Evolutionary conservation across 2,888 invertebrate species (phyloP), one percentile per base, ranked within the genome.

Genomic region (Priocnemis perturbator): DNA sequence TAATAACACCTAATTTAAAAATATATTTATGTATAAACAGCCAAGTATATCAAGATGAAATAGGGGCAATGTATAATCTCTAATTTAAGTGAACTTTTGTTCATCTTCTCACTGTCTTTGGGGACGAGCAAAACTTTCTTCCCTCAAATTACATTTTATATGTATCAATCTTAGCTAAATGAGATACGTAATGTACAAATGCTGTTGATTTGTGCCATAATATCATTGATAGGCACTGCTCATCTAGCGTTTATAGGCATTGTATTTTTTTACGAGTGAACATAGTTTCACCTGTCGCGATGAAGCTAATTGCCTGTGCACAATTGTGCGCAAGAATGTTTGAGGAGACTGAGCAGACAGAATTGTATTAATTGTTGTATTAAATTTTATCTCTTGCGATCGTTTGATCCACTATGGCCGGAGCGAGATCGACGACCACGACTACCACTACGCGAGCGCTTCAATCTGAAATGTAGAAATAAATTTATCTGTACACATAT

Each of bases 331-430:
- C 50, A n/a, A n/a, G 50, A 50, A 50, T 19, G 19, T 19, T 50
- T 50, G 50, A 19, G 14, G 17, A 50, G 17, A 50, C 11, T 50
- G 50, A 17, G 50, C 50, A 50, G 20, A 23, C 50, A 50, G 20
- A 23, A n/a, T 52, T n/a, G 19, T 14, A 19, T 26, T 57, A 30
- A 57, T n/a, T 30, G 15, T 17, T 15, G 21, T 45, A 11, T 69
- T 55, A 37, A 56, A 14, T 74, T 72, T 85, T 88, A 89, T 86
- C 86, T 88, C 77, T 87, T 89, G 48, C 89, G 87, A 70, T 89
- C 89, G 67, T 84, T 88, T 56, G 89, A 89, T 66, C 88, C 88
- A 74, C 89, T 89, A 64, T 88, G 89, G 58, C 87, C 87, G 60
- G 89, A 89, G 69, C 86, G 89, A 44, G 89, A 89, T 68, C 89